These are phyloP conservation scores for Syngnathoides biaculeatus DNA, from an alignment of 2,113 vertebrate species.

Conservation along the genomic window DNA sequence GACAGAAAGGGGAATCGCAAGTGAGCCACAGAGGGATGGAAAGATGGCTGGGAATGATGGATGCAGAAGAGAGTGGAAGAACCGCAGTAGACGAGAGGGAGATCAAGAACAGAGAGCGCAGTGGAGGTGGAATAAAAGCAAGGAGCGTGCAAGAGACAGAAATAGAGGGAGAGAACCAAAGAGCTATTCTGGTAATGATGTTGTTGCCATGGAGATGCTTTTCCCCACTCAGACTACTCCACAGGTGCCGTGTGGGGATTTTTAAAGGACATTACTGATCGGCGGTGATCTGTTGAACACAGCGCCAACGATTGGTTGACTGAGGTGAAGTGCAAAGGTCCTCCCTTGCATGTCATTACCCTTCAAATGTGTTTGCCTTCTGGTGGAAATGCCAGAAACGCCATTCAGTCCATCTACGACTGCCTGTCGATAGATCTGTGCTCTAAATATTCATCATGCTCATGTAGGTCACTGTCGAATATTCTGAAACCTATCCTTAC, in stretches of 20 bases:
- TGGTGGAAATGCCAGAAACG: background rate
- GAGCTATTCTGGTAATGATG: conserved; percentile 64
- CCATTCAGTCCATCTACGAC: too few relatives aligned
- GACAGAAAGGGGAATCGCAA: background rate
- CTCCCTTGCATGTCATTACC: background rate
- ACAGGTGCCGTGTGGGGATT: conserved; percentile 57
- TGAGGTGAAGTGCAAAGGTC: conserved; percentile 45
- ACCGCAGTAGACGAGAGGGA: background rate
- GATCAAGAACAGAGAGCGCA: background rate
- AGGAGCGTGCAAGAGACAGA: conserved; percentile 2
- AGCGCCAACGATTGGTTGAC: conserved; percentile 23
- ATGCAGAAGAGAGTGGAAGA: background rate
- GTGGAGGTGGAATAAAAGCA: conserved; percentile 16
- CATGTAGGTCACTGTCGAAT: too few relatives aligned
- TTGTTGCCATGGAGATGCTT: conserved; percentile 62
- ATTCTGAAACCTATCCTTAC: too few relatives aligned
- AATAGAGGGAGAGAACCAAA: conserved; percentile 37
- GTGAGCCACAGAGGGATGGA: background rate
- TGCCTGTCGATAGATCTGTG: too few relatives aligned
- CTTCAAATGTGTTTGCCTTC: background rate
- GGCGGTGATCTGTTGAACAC: conserved; percentile 21
- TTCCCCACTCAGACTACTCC: conserved; percentile 47
- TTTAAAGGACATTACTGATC: conserved; percentile 42
- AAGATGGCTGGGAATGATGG: background rate
- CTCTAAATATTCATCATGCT: too few relatives aligned